Conservation (phyloP, 1,140 invertebrate genomes). For the Cydia amplana region DNA sequence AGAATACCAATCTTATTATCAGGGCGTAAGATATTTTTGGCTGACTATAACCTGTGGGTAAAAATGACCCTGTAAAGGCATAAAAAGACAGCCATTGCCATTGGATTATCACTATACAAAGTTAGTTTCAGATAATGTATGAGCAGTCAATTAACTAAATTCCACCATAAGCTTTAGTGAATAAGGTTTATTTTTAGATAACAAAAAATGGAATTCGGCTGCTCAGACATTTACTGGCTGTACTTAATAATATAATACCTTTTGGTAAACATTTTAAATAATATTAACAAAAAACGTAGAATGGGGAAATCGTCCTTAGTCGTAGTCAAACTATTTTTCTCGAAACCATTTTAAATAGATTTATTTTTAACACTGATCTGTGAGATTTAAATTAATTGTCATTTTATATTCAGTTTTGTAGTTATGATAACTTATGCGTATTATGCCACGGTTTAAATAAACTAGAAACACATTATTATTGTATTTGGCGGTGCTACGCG, state of each 20-base stretch:
- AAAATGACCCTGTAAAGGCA: no score
- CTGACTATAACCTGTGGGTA: no score
- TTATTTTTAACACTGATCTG: conserved; percentile 2
- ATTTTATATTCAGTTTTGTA: neutral
- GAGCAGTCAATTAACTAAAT: no score
- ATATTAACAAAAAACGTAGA: neutral
- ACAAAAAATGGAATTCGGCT: neutral
- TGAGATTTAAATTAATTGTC: neutral
- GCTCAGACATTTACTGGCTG: neutral
- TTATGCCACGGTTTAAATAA: no score
- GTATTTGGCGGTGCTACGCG: neutral
- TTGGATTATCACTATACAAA: no score
- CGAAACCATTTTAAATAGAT: neutral
- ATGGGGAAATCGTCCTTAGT: neutral
- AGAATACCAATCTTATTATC: no score
- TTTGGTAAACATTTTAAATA: neutral
- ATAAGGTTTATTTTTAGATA: neutral
- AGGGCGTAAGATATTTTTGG: no score
- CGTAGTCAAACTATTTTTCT: neutral
- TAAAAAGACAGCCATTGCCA: no score
- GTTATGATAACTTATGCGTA: neutral
- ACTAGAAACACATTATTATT: no score
- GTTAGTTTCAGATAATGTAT: no score
- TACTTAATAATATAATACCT: neutral
- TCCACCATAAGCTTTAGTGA: no score